Base-by-base conservation (phyloP, 2,797 vertebrate genomes). In the Pelobates cultripes region DNA sequence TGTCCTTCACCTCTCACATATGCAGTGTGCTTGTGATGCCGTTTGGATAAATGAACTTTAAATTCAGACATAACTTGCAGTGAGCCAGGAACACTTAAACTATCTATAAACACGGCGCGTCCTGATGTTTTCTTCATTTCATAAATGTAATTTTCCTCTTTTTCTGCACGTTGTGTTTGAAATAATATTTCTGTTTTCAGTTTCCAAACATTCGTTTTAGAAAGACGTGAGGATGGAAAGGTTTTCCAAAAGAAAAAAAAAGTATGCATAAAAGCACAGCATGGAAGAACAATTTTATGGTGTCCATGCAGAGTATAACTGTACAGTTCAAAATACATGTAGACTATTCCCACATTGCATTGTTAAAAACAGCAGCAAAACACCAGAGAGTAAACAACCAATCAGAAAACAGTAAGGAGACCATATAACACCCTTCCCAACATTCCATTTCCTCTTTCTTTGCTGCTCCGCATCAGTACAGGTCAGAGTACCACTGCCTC, bases 31-130 rank as follows among this genome's bases (percentile, higher is more conserved):
- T 53, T 7, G 70, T 14, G 66, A 63, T 75, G 66, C 71, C 53
- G 3, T 43, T 73, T 17, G 51, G 75, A 82, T 82, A 73, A 75
- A 74, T 42, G 64, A 70, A 74, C 70, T 83, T 63, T 70, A 74
- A 70, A 78, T 60, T 17, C 60, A 82, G 80, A 82, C 81, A 78
- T 63, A 83, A 74, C 81, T 74, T 9, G 63, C 55, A 14, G 43
- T 17, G 43, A 75, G 81, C 81, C 81, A 79, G 76, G 76, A 83
- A 78, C 81, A 83, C 70, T 79, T 75, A 74, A 78, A 83, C 76
- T 70, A 64, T 83, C 76, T 75, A 64, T 71, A 83, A 79, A 79
- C 82, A 83, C 13, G 4, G 53, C 61, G 51, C 15, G 61, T 8
- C 28, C 75, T 47, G 47, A 74, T 72, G 75, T 73, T 80, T 74